These are phyloP conservation scores for Cossypha niveicapilla DNA, from an alignment of 2,797 vertebrate genomes.

Conservation along the genomic window DNA sequence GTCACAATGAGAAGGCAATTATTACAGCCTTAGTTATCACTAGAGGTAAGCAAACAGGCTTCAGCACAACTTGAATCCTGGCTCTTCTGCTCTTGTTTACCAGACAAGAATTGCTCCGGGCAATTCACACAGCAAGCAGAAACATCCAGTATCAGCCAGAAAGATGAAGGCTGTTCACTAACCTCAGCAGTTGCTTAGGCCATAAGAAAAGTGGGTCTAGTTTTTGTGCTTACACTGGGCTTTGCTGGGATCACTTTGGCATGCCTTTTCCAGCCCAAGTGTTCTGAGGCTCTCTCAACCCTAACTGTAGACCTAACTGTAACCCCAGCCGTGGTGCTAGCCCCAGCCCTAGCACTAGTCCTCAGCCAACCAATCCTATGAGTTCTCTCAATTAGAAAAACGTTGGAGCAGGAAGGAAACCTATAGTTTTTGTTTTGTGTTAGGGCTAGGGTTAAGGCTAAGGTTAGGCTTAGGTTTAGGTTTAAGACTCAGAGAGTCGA, in stretches of 20 bases:
- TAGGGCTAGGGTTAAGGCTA: not conserved
- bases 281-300: not conserved
- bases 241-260: not conserved
- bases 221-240: not conserved
- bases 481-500: not conserved
- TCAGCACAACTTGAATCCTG: not conserved
- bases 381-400: not conserved
- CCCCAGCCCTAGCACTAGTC: not conserved
- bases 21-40: not conserved
- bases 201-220: not conserved
- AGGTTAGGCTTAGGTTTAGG: not conserved
- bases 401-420: not conserved
- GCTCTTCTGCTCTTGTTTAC: not conserved
- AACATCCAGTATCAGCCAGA: not conserved
- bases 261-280: not conserved
- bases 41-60: not conserved
- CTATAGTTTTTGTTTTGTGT: not conserved
- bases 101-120: not conserved
- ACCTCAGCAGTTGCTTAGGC: not conserved
- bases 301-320: not conserved
- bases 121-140: not conserved
- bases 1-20: not conserved
- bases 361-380: not conserved
- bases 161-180: not conserved
- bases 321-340: too few relatives aligned